These are phyloP conservation scores for Acanthopleura granulata DNA, from an alignment of 2,888 invertebrate genomes.

Conservation along the genomic window DNA sequence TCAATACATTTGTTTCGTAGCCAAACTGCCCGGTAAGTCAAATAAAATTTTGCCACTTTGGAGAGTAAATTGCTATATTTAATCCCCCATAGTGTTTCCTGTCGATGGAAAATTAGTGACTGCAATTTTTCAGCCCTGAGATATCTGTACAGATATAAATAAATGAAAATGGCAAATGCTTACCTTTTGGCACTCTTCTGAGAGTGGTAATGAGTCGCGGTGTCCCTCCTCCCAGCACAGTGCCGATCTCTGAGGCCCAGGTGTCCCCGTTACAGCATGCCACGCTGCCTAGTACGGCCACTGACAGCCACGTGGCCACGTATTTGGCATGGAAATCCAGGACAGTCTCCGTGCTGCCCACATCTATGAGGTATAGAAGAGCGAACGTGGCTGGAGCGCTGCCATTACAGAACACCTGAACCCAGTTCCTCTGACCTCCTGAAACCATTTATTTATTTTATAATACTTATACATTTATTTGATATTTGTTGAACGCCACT, in stretches of 20 bases:
- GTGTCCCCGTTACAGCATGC: constrained; percentile 90
- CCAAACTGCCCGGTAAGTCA: no score
- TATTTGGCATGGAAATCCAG: constrained; percentile 84
- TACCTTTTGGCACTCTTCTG: constrained; percentile 81
- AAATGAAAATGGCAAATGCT: background rate
- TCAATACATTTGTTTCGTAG: no score
- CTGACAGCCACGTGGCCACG: constrained; percentile 81
- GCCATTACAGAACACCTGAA: constrained; percentile 90
- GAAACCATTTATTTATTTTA: no score
- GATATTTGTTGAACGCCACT: no score
- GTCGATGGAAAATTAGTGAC: no score
- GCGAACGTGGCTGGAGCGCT: constrained; percentile 88
- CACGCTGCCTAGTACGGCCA: constrained; percentile 82
- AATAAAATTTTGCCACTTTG: no score
- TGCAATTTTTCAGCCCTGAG: background rate
- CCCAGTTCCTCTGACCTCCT: constrained; percentile 90
- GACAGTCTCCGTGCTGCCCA: constrained; percentile 78
- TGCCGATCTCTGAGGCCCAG: constrained; percentile 90
- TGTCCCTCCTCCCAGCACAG: constrained; percentile 78
- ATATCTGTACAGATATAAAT: background rate
- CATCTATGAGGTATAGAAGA: constrained; percentile 82
- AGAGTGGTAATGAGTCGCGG: constrained; percentile 83
- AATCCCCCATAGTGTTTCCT: no score
- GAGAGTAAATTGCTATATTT: no score
- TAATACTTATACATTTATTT: no score